A percentile compares a stretch with the other conserved stretches of the same genome.
Conservation (phyloP, 2,113 vertebrate species). For the Dipodomys spectabilis region DNA sequence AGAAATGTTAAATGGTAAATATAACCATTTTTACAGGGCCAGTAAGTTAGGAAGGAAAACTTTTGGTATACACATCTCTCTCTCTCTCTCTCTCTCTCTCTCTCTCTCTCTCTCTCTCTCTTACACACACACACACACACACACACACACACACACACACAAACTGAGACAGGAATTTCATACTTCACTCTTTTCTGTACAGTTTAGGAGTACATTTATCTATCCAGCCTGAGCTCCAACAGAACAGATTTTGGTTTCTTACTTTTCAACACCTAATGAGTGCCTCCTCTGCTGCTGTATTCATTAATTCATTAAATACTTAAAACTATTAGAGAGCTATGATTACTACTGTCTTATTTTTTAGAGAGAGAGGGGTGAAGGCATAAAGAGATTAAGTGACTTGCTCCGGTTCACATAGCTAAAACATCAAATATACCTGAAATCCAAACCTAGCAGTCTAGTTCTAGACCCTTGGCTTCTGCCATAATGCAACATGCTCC, state of each 20-base stretch:
- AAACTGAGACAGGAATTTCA: not conserved
- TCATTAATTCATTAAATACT: not conserved
- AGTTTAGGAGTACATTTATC: not conserved
- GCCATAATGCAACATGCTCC: not conserved
- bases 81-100: too few species aligned
- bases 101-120: too few species aligned
- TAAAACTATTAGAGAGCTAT: not conserved
- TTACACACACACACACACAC: too few species aligned
- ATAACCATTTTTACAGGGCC: not conserved
- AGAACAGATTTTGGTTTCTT: not conserved
- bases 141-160: not conserved
- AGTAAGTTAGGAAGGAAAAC: constrained; percentile 16
- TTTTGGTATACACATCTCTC: too few species aligned
- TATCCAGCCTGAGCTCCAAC: not conserved
- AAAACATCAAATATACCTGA: not conserved
- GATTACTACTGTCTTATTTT: not conserved
- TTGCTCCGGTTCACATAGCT: not conserved
- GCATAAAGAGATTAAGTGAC: not conserved
- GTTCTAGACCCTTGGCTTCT: not conserved
- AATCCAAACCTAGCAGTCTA: not conserved
- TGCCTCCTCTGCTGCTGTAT: not conserved
- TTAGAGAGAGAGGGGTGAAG: not conserved
- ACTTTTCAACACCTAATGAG: constrained; percentile 32
- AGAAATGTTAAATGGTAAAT: not conserved
- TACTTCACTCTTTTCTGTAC: not conserved